Base-by-base conservation (phyloP, 2,113 vertebrate genomes). In the Melanerpes formicivorus region DNA sequence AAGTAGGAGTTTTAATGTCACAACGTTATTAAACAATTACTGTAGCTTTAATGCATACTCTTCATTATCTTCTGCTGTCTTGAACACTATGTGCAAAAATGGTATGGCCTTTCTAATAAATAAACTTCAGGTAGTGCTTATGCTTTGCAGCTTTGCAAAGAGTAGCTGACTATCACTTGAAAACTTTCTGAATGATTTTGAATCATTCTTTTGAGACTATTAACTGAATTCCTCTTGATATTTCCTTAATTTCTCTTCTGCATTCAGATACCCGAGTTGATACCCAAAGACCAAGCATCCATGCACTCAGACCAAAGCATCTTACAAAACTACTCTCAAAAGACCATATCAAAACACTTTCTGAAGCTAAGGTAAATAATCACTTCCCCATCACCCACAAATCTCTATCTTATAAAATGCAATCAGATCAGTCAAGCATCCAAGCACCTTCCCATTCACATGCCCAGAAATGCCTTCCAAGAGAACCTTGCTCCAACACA, bases 21-120 rank as follows among this genome's bases (percentile, higher is more conserved):
- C 46, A 52, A 11, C 46, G 30, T 50, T 76, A 63, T 27, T 70
- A n/a, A n/a, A n/a, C n/a, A 63, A 42, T 75, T 84, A 86, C 46
- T 73, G 44, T 46, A 26, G 40, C 46, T 88, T 65, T 76, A 90
- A 88, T 80, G 16, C 18, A 82, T 59, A 63, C 13, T 59, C 6
- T 92, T 87, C 30, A 37, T 93, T 84, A 69, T 87, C 55, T 81
- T 84, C n/a, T 58, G 30, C 44, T 87, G 88, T 34, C 26, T 87
- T 79, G 34, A 79, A 67, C 46, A 79, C 4, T 66, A 13, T 14
- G 10, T 37, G 8, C 40, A 42, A 87, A 89, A 79, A 82, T 30
- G 42, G 3, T 29, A 64, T 26, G 12, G 52, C 25, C 48, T 80
- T 80, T 26, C 34, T 37, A 83, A 83, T 70, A 85, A 89, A 85